Conservation (phyloP, 2,888 invertebrate genomes). For the Papilio gigon region DNA sequence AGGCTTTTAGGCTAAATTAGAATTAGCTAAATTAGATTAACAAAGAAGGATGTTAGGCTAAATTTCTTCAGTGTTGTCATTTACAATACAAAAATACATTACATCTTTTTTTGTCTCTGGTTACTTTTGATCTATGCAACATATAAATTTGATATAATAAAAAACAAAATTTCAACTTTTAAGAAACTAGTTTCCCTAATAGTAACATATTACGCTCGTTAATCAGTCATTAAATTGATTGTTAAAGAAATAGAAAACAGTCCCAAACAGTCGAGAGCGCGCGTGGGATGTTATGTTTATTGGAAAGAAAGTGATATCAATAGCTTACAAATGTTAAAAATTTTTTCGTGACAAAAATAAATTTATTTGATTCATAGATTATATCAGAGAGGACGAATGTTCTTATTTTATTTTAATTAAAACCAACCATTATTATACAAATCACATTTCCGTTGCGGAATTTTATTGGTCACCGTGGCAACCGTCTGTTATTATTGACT, state of each 20-base stretch:
- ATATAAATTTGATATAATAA: neutral
- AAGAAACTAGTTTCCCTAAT: conserved; percentile 24
- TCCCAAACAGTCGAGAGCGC: conserved; percentile 18
- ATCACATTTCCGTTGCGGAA: too few species aligned
- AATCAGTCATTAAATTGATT: conserved; percentile 31
- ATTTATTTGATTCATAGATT: neutral
- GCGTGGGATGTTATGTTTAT: conserved; percentile 38
- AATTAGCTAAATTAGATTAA: too few species aligned
- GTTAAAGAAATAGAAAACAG: conserved; percentile 26
- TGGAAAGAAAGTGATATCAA: conserved; percentile 35
- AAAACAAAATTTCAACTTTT: neutral
- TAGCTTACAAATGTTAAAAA: too few species aligned
- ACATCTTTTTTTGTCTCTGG: too few species aligned
- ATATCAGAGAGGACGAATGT: neutral
- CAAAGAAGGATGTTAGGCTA: too few species aligned
- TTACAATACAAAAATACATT: too few species aligned
- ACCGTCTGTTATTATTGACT: too few species aligned
- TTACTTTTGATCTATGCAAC: neutral
- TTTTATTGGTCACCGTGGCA: too few species aligned
- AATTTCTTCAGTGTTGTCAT: too few species aligned
- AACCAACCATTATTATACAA: too few species aligned
- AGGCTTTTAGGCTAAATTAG: too few species aligned
- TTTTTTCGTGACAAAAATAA: neutral
- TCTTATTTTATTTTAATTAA: neutral
- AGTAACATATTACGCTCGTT: conserved; percentile 1